Evolutionary conservation across 2,888 invertebrate species (phyloP), one percentile per base, ranked within the genome.

Genomic region (Netelia melanura): DNA sequence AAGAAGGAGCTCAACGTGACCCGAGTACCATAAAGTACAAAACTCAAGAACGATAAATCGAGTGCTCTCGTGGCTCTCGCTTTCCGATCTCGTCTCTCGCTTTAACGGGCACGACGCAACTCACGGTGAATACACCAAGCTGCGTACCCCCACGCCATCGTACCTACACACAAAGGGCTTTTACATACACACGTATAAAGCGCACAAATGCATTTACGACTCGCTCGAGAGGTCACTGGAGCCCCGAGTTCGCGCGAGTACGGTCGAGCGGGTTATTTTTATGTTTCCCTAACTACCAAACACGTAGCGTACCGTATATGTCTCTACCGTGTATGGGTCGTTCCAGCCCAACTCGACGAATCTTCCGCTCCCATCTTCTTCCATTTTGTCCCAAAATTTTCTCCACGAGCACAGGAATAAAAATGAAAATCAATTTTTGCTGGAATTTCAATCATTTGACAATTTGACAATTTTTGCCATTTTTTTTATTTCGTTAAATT

Each of bases 191-290:
- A 67, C 6, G 21, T 6, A 21, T 67, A 67, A 23, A 23, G 25
- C 38, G 74, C 61, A 75, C 74, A 75, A 81, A 81, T 75, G 81
- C 81, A 76, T 81, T 81, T 75, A 81, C 70, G 68, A 76, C 75
- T 62, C 61, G 76, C 81, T 81, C 76, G 76, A 68, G 81, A 68
- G 81, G 76, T 70, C 81, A 56, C 81, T 76, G 75, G 76, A 81
- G 64, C 76, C 14, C 38, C 70, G 76, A 54, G 70, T 67, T 67
- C 43, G 65, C 44, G 62, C 68, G 62, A 62, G 52, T 48, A 70
- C 61, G 38, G n/a, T 68, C 58, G 68, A 75, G 52, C 68, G 68
- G 75, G 81, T 75, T 81, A 81, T 81, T 81, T 81, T 81, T 75
- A 81, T 81, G 75, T 75, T 68, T 75, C 68, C 75, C 62, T 23